Evolutionary conservation across 2,888 invertebrate genomes (phyloP).

Genomic region (Ceraclea dissimilis): DNA sequence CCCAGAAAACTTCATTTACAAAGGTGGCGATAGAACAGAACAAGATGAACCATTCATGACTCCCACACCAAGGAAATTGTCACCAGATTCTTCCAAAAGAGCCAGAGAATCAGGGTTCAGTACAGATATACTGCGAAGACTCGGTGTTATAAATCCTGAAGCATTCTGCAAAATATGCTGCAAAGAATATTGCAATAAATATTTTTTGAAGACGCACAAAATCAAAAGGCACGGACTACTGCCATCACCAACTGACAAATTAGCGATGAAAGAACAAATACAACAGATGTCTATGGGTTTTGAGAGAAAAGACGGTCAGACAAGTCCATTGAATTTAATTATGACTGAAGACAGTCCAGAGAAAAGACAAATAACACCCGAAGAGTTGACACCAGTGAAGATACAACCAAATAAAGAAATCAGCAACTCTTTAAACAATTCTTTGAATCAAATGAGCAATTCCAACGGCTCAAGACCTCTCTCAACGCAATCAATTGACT

Average conservation of each 20-base stretch:
- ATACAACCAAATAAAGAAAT: slow-evolving; percentile 38
- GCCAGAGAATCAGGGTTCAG: slow-evolving; percentile 66
- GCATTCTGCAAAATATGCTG: slow-evolving; percentile 92
- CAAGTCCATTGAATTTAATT: slow-evolving; percentile 72
- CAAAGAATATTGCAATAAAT: slow-evolving; percentile 90
- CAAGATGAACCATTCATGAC: slow-evolving; percentile 41
- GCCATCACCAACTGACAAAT: slow-evolving; percentile 36
- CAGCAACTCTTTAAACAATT: slow-evolving; percentile 36
- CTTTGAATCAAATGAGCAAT: neutral
- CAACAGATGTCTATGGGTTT: slow-evolving; percentile 16
- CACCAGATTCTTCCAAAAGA: slow-evolving; percentile 54
- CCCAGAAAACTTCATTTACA: slow-evolving; percentile 32
- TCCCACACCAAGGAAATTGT: slow-evolving; percentile 50
- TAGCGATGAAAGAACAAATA: slow-evolving; percentile 28
- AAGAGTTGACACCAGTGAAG: slow-evolving; percentile 26
- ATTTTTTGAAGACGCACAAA: slow-evolving; percentile 86
- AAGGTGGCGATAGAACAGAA: slow-evolving; percentile 38
- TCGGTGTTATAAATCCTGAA: slow-evolving; percentile 78
- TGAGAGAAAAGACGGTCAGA: slow-evolving; percentile 50
- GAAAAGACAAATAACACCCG: slow-evolving; percentile 22
- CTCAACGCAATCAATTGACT: slow-evolving; percentile 29
- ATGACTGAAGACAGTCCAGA: slow-evolving; percentile 40
- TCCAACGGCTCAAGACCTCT: slow-evolving; percentile 45
- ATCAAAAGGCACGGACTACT: slow-evolving; percentile 86
- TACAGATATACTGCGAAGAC: slow-evolving; percentile 63